Conservation (phyloP, 2,113 vertebrate genomes). For the Psittacara wagleri region DNA sequence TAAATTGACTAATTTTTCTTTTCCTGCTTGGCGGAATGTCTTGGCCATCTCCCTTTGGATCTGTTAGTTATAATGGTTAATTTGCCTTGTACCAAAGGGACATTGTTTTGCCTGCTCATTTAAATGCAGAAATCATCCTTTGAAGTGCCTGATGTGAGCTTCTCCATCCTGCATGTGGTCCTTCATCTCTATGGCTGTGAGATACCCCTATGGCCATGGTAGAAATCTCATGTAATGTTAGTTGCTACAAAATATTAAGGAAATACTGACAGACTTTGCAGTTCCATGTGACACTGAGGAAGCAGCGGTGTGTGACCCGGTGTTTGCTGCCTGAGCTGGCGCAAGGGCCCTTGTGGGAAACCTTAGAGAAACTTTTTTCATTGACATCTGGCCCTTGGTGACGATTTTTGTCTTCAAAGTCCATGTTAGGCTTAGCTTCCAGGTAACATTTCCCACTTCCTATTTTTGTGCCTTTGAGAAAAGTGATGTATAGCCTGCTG, state of each 20-base stretch:
- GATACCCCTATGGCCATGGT: accelerated
- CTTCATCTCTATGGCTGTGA: background rate
- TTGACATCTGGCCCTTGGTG: background rate
- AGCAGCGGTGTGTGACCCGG: background rate
- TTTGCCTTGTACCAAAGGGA: background rate
- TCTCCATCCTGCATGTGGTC: accelerated
- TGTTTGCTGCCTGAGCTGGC: background rate
- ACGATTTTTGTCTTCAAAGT: background rate
- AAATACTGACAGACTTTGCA: accelerated
- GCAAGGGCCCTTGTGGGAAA: background rate
- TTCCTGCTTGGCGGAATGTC: background rate
- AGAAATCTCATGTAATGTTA: accelerated
- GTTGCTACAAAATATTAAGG: background rate
- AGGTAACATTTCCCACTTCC: background rate
- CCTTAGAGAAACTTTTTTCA: background rate
- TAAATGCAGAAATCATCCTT: background rate
- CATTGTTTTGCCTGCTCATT: background rate
- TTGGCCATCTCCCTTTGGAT: background rate
- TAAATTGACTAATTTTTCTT: background rate
- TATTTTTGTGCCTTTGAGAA: background rate
- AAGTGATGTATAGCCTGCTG: background rate
- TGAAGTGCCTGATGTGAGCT: background rate
- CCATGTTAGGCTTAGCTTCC: background rate
- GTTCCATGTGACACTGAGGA: accelerated
- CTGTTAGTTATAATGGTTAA: background rate